phyloP scores from a whole-genome alignment of 2,888 invertebrate genomes.

The Epinotia ramella region DNA sequence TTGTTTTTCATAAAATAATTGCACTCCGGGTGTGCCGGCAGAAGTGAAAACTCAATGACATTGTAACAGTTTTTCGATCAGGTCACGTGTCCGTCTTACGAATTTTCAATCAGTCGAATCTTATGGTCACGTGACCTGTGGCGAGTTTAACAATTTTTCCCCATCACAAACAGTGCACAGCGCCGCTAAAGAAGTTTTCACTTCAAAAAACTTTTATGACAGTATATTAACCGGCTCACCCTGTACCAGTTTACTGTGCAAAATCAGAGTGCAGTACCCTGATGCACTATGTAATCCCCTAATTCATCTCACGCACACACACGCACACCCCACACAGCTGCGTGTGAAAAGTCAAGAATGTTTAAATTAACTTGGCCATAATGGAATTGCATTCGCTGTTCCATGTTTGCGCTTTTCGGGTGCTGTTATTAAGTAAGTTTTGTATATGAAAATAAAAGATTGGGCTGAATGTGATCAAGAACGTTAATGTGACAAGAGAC shows the following conservation, averaged over 20 bases:
- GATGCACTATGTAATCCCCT: constrained; percentile 82
- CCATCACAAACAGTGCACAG: too few relatives aligned
- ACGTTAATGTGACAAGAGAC: constrained; percentile 9
- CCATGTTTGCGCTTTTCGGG: constrained; percentile 42
- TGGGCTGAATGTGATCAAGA: constrained; percentile 10
- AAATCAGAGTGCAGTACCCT: constrained; percentile 85
- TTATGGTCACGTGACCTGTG: too few relatives aligned
- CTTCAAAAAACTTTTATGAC: constrained; percentile 1
- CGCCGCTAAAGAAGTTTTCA: too few relatives aligned
- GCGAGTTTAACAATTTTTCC: too few relatives aligned
- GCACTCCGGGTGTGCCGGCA: too few relatives aligned
- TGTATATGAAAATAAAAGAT: constrained; percentile 15
- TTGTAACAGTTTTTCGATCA: too few relatives aligned
- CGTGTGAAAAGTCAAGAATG: constrained; percentile 83
- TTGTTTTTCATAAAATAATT: neutral
- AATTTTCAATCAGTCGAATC: too few relatives aligned
- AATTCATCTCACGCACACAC: constrained; percentile 76
- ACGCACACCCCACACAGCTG: constrained; percentile 64
- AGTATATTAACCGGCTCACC: constrained; percentile 55
- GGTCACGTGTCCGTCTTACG: too few relatives aligned
- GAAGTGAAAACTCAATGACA: too few relatives aligned
- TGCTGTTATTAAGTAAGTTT: constrained; percentile 42
- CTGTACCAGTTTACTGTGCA: constrained; percentile 73
- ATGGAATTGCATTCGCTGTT: constrained; percentile 41
- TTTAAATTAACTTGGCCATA: constrained; percentile 60